Evolutionary conservation across 2,888 invertebrate genomes (phyloP).

Genomic region (Bembecia ichneumoniformis): DNA sequence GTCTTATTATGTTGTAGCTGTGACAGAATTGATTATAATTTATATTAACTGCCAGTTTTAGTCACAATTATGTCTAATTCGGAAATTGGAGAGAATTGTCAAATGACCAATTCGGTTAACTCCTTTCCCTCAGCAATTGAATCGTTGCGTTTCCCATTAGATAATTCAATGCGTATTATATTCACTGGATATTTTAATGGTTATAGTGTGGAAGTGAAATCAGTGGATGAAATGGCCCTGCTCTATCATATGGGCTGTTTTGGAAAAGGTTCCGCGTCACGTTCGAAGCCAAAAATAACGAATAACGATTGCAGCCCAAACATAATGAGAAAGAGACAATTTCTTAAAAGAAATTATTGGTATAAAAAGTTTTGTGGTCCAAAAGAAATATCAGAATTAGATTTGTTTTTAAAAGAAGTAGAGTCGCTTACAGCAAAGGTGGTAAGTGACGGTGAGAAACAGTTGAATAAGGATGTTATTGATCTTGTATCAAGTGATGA

Average conservation of each 20-base stretch:
- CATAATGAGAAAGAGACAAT: constrained; percentile 75
- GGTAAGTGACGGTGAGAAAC: constrained; percentile 29
- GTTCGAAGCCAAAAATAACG: constrained; percentile 62
- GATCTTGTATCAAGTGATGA: constrained; percentile 64
- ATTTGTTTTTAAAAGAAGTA: constrained; percentile 40
- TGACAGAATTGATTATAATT: constrained; percentile 46
- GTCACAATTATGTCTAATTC: constrained; percentile 32
- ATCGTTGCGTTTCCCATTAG: constrained; percentile 59
- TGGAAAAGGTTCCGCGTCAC: constrained; percentile 80
- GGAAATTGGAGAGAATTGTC: constrained; percentile 59
- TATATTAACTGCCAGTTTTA: constrained; percentile 35
- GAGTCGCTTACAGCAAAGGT: constrained; percentile 40
- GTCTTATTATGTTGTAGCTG: constrained; percentile 30
- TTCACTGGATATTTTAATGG: constrained; percentile 78
- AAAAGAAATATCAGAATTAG: constrained; percentile 21
- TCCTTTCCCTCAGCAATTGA: constrained; percentile 45
- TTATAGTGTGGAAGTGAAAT: constrained; percentile 75
- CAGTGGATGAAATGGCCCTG: constrained; percentile 71
- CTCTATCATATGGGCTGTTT: constrained; percentile 82
- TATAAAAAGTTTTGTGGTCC: constrained; percentile 45
- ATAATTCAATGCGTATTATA: constrained; percentile 49
- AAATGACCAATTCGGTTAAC: constrained; percentile 57
- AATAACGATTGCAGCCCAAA: constrained; percentile 44
- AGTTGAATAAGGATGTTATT: constrained; percentile 44
- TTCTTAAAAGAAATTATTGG: constrained; percentile 72